Evolutionary conservation across 2,888 invertebrate species (phyloP), one percentile per base, ranked within the genome.

Genomic region (Macrophya alboannulata): DNA sequence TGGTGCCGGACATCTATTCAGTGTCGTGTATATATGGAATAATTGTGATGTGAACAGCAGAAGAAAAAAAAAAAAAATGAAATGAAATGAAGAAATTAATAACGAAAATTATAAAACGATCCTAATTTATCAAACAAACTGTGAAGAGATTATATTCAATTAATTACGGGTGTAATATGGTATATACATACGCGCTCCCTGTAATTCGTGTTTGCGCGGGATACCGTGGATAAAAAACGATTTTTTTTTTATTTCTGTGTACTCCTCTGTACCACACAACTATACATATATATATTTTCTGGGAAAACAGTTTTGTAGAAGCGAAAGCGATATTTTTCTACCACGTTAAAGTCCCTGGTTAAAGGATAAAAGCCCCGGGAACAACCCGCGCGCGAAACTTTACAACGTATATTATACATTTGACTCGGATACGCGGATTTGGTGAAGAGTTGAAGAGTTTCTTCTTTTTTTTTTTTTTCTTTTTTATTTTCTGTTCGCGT

Each of bases 381-480:
- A 62, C 62, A 55, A 62, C 62, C 62, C 68, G 68, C 68, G 68
- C 68, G 68, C 31, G 37, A 68, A 68, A 68, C 68, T 68, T 68
- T 68, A 62, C 62, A 62, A 62, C 68, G 37, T 31, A 12, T 62
- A 62, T 21, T 62, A 62, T 21, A 25, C 25, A 62, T 62, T 62
- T 62, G 21, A 62, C 62, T 62, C 62, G 62, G 21, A 48, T 45
- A 76, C 48, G 48, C 48, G 37, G 40, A 40, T 72, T 72, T 72
- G 71, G 71, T 72, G 9, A 37, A 72, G 31, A 72, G 62, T 62
- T 72, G 68, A 68, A 68, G 15, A 72, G 31, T 17, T n/a, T 71
- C 9, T 51, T 15, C 3, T 6, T 51, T 51, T 51, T 12, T 10
- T 9, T 10, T 3, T 4, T 62, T 3, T 62, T 62, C 21, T 0